phyloP scores from a whole-genome alignment of 2,888 invertebrate genomes.

The Lithophane semibrunnea region DNA sequence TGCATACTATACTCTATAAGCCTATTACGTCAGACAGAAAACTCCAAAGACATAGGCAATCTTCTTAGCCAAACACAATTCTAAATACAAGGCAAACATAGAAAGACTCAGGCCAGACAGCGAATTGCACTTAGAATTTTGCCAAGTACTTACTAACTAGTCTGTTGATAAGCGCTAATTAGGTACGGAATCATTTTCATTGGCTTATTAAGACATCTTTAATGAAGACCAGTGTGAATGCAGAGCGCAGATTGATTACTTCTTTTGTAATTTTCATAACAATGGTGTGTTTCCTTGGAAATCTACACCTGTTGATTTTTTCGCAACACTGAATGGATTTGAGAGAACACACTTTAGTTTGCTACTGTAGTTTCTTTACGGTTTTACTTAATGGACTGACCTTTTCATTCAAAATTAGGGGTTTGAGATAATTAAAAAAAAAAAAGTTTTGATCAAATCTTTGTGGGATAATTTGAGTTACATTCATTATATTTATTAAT shows the following conservation, averaged over 20 bases:
- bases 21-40: constrained; percentile 1
- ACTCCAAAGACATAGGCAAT: not conserved
- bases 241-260: constrained; percentile 33
- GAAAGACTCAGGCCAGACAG: constrained; percentile 8
- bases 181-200: constrained; percentile 28
- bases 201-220: constrained; percentile 30
- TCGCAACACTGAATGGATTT: constrained; percentile 25
- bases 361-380: not conserved
- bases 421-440: not conserved
- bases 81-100: constrained; percentile 21
- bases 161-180: constrained; percentile 28
- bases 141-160: constrained; percentile 20
- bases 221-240: constrained; percentile 24
- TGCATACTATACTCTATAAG: not conserved
- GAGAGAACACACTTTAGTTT: constrained; percentile 11
- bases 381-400: not conserved
- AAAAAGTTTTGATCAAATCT: not conserved
- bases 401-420: not conserved
- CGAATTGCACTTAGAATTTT: constrained; percentile 3
- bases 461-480: too few species aligned
- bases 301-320: constrained; percentile 52
- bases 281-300: constrained; percentile 67
- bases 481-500: too few species aligned
- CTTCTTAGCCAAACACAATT: constrained; percentile 15
- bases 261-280: constrained; percentile 65